Evolutionary conservation across 2,888 invertebrate genomes (phyloP).

Genomic region (Drosophila kuntzei): DNA sequence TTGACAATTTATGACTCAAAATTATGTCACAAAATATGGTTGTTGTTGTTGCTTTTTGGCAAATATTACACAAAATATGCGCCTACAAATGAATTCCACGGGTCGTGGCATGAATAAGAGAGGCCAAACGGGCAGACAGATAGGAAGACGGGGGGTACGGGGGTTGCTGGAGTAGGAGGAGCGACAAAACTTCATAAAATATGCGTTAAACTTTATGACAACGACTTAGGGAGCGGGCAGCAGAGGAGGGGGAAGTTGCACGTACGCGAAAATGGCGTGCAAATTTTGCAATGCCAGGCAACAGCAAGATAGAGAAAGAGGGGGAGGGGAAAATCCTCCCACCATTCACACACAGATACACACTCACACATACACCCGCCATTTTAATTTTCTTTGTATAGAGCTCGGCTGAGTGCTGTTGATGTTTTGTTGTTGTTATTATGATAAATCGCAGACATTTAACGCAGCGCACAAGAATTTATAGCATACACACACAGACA

Average conservation of each 20-base stretch:
- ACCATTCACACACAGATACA: not conserved
- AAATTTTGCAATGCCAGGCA: constrained; percentile 56
- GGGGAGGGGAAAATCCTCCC: not conserved
- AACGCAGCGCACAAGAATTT: constrained; percentile 64
- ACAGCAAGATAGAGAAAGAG: not conserved
- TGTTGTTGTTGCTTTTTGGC: constrained; percentile 28
- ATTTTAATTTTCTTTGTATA: constrained; percentile 64
- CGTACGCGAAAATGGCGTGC: constrained; percentile 67
- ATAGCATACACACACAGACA: constrained; percentile 31
- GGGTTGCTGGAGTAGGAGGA: not conserved
- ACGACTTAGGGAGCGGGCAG: constrained; percentile 32
- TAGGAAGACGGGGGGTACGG: not conserved
- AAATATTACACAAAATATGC: constrained; percentile 61
- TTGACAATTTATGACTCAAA: constrained; percentile 72
- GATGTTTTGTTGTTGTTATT: constrained; percentile 64
- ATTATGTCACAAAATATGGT: constrained; percentile 72
- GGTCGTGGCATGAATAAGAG: constrained; percentile 18
- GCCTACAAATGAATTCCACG: constrained; percentile 60
- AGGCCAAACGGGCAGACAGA: constrained; percentile 15
- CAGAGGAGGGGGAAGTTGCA: constrained; percentile 36
- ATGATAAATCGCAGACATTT: constrained; percentile 70
- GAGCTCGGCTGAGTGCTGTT: constrained; percentile 52
- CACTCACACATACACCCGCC: constrained; percentile 28
- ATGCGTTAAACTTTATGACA: constrained; percentile 68
- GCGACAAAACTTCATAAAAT: constrained; percentile 64